Evolutionary conservation across 2,797 vertebrate species (phyloP), one percentile per base, ranked within the genome.

Genomic region (Triplophysa yarkandensis): DNA sequence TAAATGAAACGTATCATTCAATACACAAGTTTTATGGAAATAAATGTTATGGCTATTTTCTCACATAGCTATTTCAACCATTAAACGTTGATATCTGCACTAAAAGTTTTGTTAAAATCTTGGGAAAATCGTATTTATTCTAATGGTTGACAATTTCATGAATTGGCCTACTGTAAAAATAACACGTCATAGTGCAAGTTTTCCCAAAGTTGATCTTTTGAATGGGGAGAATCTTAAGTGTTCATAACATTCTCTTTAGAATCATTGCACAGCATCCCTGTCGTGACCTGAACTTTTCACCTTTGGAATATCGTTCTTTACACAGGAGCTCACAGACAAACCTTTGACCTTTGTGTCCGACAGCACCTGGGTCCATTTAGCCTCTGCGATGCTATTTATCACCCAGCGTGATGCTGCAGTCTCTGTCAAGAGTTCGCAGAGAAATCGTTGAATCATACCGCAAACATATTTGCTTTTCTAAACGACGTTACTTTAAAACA

Each of bases 241-340:
- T 27, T 52, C 25, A 52, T 17, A 61, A 10, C 54, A 13, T 27
- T 27, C 50, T 68, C 8, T 67, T 34, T 76, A 44, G 82, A 82
- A 83, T 67, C 80, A 83, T 66, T 61, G 77, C 69, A 72, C 55
- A 1, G 48, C 32, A 50, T 68, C 46, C 10, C 76, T 46, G 81
- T 79, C 72, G 81, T 34, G 75, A 77, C 34, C 23, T 81, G 70
- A 88, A 86, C 87, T 75, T 74, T 74, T 80, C 66, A 88, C 83
- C 78, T 66, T 70, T 44, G 68, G 14, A 67, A 71, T 79, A 70
- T 68, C 28, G 60, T 32, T 66, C 70, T 57, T 68, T 13, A 60
- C 34, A 78, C 80, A 82, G 79, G 79, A 77, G 83, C 66, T 79
- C 78, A 75, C 71, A 77, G 46, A 63, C 74, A 63, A 71, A 88